Evolutionary conservation across 2,888 invertebrate species (phyloP).

Genomic region (Dicyrtomina minuta): DNA sequence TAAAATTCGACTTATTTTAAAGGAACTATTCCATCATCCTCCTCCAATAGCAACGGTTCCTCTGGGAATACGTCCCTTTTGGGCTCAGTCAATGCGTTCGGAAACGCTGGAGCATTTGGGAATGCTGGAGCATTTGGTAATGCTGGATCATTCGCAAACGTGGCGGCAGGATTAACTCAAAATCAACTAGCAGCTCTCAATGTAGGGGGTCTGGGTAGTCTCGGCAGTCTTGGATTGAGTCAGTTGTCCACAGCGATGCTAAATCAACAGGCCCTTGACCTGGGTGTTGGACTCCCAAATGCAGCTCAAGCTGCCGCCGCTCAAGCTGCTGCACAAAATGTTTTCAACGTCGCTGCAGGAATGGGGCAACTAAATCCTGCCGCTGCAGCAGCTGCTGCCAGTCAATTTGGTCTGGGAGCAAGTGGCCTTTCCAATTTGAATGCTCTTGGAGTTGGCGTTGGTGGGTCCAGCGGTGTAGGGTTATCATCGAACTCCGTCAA

Average conservation of each 20-base stretch:
- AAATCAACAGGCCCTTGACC: not conserved
- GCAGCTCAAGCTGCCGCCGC: constrained; percentile 9
- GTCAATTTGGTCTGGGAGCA: constrained; percentile 56
- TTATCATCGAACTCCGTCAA: too few species aligned
- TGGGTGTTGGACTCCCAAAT: not conserved
- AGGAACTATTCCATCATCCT: constrained; percentile 45
- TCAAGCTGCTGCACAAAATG: constrained; percentile 18
- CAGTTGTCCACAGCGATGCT: constrained; percentile 10
- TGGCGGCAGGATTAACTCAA: too few species aligned
- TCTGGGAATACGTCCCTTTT: too few species aligned
- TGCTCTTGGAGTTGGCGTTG: constrained; percentile 39
- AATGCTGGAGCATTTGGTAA: not conserved
- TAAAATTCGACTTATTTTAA: not conserved
- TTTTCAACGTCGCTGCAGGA: constrained; percentile 34
- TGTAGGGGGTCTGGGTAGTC: not conserved
- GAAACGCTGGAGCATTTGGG: too few species aligned
- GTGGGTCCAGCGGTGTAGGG: too few species aligned
- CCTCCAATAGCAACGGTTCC: too few species aligned
- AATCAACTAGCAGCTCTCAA: too few species aligned
- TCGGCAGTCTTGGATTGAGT: too few species aligned
- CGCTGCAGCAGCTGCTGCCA: too few species aligned
- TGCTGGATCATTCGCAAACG: too few species aligned
- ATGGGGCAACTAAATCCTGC: constrained; percentile 53
- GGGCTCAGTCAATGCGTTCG: constrained; percentile 31
- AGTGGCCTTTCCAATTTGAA: constrained; percentile 44